Evolutionary conservation across 2,888 invertebrate genomes (phyloP), one percentile per base, ranked within the genome.

Genomic region (Parnassius glacialis): DNA sequence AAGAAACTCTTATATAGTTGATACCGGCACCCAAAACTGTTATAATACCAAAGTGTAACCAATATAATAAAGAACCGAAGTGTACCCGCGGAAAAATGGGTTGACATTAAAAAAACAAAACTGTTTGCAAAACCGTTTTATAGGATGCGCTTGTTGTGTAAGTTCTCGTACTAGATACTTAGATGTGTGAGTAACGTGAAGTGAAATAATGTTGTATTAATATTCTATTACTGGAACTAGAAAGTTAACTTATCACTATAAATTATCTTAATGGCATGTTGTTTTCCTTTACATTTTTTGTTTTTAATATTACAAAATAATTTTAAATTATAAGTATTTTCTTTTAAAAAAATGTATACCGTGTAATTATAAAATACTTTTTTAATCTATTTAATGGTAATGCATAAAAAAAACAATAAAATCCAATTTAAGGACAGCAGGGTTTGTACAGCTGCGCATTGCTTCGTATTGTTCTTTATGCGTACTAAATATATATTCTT

Each of bases 1-100:
- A 84, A 83, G 90, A 91, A 83, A 91, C 90, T 85, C 88, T 91
- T 69, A 91, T 90, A 76, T 88, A 85, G 74, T 75, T 76, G 68
- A 52, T 10, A 50, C 64, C 58, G 61, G 45, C 44, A 52, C 62
- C 62, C 66, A 59, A 50, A 63, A 61, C 59, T 55, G 58, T 10
- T 43, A 3, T 43, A 11, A 48, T 16, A 48, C 1, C 9, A 13
- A 48, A 48, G 48, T 16, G 48, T 48, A 48, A 45, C 45, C n/a
- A 3, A n/a, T 7, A 7, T 34, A 34, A 34, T 34, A 5, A 3
- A 34, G 7, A 34, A 34, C 34, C 34, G 34, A 5, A 34, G 34
- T 34, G 34, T 34, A 34, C 5, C 5, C 25, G 25, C 25, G 16
- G 5, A 25, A 25, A 3, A 25, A 25, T 25, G 25, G 25, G 3